Evolutionary conservation across 1,140 invertebrate genomes (phyloP), one percentile per base, ranked within the genome.

Genomic region (Whitmania pigra): DNA sequence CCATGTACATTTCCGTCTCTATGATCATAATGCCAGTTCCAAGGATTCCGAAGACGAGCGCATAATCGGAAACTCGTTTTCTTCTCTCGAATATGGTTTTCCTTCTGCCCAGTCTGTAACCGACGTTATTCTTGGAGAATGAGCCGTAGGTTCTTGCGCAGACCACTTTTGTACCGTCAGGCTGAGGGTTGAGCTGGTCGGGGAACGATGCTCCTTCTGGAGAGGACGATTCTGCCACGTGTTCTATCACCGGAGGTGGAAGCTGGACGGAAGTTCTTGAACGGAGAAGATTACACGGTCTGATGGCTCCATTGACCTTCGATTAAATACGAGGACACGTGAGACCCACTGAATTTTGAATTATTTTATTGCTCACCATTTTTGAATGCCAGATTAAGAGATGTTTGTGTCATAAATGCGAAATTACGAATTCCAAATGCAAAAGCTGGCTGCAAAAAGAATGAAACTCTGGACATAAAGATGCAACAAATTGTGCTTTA

Each of bases 31-130:
- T 87, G 80, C 93, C 89, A 84, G 97, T 97, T 76, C 94, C 94
- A 84, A 97, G 94, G 90, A 98, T 94, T 77, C 93, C 93, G 89
- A 97, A 95, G 73, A 96, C 92, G 75, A 97, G 87, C 73, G 93
- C 93, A 84, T 97, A 97, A 84, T 97, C 94, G 82, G 92, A 95
- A 82, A 98, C 95, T 79, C 93, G 86, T 85, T 96, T 95, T 76
- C 94, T 85, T 83, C 96, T 95, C 86, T 97, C 94, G 84, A 96
- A 97, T 76, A 97, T 86, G 67, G 92, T 91, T 87, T 97, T 97
- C 84, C 94, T 87, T 78, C 92, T 88, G 75, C 94, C 94, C 80
- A 97, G 88, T 75, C 93, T 87, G 85, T 96, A 97, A 80, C 94
- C 94, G 0, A 70, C 69, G 57, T 63, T 63, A 15, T 63, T 63